Conservation (phyloP, 2,113 vertebrate species). For the Passer domesticus region DNA sequence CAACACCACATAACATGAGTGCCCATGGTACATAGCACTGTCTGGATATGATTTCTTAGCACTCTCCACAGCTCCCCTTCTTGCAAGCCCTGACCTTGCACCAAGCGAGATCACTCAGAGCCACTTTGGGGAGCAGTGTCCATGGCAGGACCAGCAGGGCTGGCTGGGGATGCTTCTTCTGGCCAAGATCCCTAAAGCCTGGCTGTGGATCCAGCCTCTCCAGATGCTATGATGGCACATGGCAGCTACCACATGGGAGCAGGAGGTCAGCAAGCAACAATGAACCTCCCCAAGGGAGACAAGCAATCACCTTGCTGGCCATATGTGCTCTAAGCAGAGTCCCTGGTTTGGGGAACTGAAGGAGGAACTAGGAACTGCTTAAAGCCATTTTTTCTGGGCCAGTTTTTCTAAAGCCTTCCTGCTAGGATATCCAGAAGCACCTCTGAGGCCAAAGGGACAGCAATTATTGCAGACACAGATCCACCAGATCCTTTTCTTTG, state of each 20-base stretch:
- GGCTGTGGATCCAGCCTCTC: not conserved
- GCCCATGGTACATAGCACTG: fast-evolving
- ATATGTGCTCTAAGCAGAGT: not conserved
- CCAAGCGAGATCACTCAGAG: not conserved
- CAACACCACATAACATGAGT: not conserved
- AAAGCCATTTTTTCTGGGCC: not conserved
- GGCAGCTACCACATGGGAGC: not conserved
- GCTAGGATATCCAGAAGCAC: not conserved
- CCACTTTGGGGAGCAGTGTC: not conserved
- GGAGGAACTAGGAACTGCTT: not conserved
- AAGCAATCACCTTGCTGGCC: not conserved
- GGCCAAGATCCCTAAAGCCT: not conserved
- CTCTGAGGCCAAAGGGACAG: not conserved
- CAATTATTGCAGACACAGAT: not conserved
- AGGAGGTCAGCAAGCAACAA: not conserved
- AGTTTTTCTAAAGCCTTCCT: not conserved
- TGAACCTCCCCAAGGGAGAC: not conserved
- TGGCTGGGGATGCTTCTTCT: not conserved
- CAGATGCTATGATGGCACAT: not conserved
- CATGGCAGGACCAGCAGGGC: not conserved
- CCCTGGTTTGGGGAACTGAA: not conserved
- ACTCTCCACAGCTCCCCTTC: not conserved
- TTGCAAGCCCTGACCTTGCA: not conserved
- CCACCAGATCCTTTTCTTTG: not conserved
- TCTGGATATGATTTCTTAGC: not conserved